Evolutionary conservation across 1,140 invertebrate genomes (phyloP).

Genomic region (Luehdorfia chinensis): DNA sequence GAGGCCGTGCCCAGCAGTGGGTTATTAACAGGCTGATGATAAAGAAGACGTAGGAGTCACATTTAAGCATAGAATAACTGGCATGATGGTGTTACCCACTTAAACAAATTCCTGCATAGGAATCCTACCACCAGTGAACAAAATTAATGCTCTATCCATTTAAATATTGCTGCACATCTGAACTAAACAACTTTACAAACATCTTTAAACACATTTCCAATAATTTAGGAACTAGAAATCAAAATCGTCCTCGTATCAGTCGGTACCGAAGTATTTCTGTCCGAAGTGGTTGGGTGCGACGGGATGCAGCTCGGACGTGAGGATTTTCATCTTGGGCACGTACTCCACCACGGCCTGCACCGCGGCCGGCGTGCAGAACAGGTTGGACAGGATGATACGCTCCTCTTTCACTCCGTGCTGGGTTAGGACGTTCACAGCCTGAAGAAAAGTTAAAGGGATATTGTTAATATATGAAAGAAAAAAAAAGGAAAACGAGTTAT

Average conservation of each 20-base stretch:
- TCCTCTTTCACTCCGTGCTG: slow-evolving; percentile 95
- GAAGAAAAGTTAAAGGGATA: slow-evolving; percentile 57
- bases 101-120: no score
- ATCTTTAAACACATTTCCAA: no score
- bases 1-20: no score
- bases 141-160: no score
- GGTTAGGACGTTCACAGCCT: slow-evolving; percentile 95
- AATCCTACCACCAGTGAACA: no score
- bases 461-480: not conserved
- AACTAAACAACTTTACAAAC: no score
- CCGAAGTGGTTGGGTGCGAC: slow-evolving; percentile 99
- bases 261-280: slow-evolving; percentile 99
- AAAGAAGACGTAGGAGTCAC: no score
- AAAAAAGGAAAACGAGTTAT: not conserved
- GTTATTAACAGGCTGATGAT: no score
- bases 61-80: no score
- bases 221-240: slow-evolving; percentile 12
- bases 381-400: slow-evolving; percentile 96
- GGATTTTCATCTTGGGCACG: slow-evolving; percentile 95
- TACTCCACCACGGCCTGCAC: slow-evolving; percentile 90
- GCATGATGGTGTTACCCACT: no score
- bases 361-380: slow-evolving; percentile 96
- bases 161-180: no score
- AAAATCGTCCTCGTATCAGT: slow-evolving; percentile 80
- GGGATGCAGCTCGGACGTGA: slow-evolving; percentile 96